phyloP scores from a whole-genome alignment of 1,140 invertebrate genomes.

The Caligus rogercresseyi region DNA sequence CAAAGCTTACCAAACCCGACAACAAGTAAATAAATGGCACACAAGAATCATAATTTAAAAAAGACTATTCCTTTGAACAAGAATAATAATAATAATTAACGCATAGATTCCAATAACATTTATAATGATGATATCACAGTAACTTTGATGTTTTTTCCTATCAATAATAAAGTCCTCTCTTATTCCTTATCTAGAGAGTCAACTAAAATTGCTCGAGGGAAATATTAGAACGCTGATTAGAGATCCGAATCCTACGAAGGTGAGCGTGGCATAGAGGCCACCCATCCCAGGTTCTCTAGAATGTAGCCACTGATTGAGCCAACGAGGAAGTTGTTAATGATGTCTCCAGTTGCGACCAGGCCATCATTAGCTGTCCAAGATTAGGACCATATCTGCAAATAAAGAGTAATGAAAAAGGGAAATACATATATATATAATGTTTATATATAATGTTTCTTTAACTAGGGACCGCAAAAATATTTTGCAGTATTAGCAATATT shows the following conservation, averaged over 20 bases:
- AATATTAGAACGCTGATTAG: background rate
- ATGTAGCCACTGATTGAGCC: background rate
- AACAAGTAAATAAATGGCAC: too few relatives aligned
- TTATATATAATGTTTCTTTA: too few relatives aligned
- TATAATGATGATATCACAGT: too few relatives aligned
- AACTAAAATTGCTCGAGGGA: background rate
- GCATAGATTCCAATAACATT: too few relatives aligned
- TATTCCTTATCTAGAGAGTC: background rate
- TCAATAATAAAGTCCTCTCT: too few relatives aligned
- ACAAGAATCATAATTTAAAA: too few relatives aligned
- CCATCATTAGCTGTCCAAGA: background rate
- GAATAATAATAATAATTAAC: too few relatives aligned
- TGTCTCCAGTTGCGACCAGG: background rate
- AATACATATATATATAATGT: background rate
- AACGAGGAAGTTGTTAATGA: background rate
- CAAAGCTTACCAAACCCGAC: too few relatives aligned
- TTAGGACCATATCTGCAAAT: background rate
- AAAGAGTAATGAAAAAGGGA: background rate
- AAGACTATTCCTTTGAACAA: too few relatives aligned
- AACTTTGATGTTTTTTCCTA: too few relatives aligned
- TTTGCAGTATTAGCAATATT: too few relatives aligned
- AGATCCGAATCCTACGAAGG: background rate
- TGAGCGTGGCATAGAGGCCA: background rate
- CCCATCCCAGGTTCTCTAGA: background rate
- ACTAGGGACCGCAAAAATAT: too few relatives aligned